Evolutionary conservation across 2,888 invertebrate species (phyloP).

Genomic region (Pemphredon lugubris): DNA sequence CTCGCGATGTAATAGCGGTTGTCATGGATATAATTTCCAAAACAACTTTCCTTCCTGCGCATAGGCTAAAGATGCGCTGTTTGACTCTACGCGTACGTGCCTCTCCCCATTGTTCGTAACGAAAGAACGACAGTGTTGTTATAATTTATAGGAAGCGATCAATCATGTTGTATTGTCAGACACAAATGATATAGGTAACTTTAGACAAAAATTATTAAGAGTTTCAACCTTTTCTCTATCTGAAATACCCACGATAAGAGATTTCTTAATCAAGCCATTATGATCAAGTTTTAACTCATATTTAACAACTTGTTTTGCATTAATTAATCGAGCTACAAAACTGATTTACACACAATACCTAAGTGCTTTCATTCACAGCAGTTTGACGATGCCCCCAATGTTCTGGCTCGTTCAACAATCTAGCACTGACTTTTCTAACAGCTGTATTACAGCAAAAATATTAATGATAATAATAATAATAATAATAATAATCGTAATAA

Average conservation of each 20-base stretch:
- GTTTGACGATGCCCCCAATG: slow-evolving; percentile 24
- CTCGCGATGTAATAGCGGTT: slow-evolving; percentile 5
- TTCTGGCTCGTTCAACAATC: slow-evolving; percentile 20
- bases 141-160: slow-evolving; percentile 34
- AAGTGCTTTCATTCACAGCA: slow-evolving; percentile 25
- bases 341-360: slow-evolving; percentile 18
- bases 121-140: slow-evolving; percentile 38
- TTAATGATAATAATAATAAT: slow-evolving; percentile 39
- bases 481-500: slow-evolving; percentile 39
- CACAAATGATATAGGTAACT: slow-evolving; percentile 26
- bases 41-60: slow-evolving; percentile 37
- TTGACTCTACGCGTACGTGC: slow-evolving; percentile 23
- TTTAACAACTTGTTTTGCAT: slow-evolving; percentile 32
- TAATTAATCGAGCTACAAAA: slow-evolving; percentile 32
- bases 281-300: slow-evolving; percentile 31
- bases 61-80: slow-evolving; percentile 38
- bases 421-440: slow-evolving; percentile 33
- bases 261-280: slow-evolving; percentile 32
- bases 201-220: slow-evolving; percentile 27
- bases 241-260: slow-evolving; percentile 24
- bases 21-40: slow-evolving; percentile 44
- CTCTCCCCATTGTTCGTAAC: slow-evolving; percentile 13
- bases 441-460: slow-evolving; percentile 41
- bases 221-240: slow-evolving; percentile 5
- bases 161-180: slow-evolving; percentile 41